Base-by-base conservation (phyloP, 2,888 invertebrate genomes). In the Drosophila barbarae region DNA sequence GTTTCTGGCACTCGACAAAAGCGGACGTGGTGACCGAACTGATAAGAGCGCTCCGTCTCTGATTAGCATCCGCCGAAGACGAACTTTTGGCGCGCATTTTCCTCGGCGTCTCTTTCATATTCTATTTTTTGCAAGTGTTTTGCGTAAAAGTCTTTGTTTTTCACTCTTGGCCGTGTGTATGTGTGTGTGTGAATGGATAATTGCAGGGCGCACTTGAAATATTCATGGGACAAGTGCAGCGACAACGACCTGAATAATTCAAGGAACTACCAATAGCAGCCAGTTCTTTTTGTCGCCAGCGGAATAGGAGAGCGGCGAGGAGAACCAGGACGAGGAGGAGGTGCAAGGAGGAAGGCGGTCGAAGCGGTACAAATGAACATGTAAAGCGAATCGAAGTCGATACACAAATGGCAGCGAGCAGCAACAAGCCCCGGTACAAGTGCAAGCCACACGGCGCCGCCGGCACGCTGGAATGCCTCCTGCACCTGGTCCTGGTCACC, bases 1-100 rank as follows among this genome's bases (percentile, higher is more conserved):
- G 69, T 73, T 74, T 84, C 73, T 74, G 75, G 66, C 77, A 56
- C 65, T 77, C 66, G 65, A 69, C 66, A 61, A 60, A 60, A 53
- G 47, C 75, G 73, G 67, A 69, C 52, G 70, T 13, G 34, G 18
- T 35, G 26, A 26, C 26, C 26, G 4, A 26, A 21, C n/a, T 30
- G 30, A 46, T 46, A 46, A 44, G 2, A 30, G 7, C 28, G 7
- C 32, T 32, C n/a, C 8, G 49, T 34, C 34, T 26, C 41, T 42
- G 49, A 38, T 30, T 34, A 38, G 34, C 15, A 46, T 34, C 47
- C 9, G 13, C 13, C 59, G 59, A 59, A 26, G 26, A 28, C 42
- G 18, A 46, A 53, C 32, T 77, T 77, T 78, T 83, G 77, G 84
- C 77, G 84, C 84, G 84, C 77, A 71, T 38, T 53, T 69, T 35